A percentile compares a stretch with the other conserved stretches of the same genome.
Conservation (phyloP, 2,888 invertebrate species). For the Exephanes ischioxanthus region DNA sequence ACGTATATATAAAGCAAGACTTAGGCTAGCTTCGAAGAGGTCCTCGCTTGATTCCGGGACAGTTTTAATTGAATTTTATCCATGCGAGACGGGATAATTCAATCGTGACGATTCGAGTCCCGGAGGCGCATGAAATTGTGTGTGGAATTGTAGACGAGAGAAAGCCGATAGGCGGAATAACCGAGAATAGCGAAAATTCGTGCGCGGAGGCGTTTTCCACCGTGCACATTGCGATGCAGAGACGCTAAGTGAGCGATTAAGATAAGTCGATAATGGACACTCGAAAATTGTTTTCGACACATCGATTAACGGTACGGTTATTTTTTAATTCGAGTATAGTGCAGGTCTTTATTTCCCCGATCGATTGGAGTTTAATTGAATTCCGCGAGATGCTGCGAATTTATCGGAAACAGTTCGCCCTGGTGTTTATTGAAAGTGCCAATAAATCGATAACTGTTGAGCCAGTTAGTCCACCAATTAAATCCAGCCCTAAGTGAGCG, state of each 20-base stretch:
- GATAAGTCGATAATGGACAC: background rate
- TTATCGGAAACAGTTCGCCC: background rate
- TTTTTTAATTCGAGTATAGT: background rate
- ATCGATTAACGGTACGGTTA: background rate
- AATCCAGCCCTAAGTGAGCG: background rate
- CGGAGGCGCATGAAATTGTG: conserved; percentile 46
- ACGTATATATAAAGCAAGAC: conserved; percentile 40
- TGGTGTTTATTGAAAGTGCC: background rate
- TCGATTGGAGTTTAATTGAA: background rate
- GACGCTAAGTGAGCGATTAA: background rate
- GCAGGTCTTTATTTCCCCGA: background rate
- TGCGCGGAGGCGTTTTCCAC: background rate
- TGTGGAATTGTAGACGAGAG: conserved; percentile 32
- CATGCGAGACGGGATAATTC: conserved; percentile 59
- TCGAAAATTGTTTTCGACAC: conserved; percentile 1
- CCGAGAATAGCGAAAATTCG: conserved; percentile 12
- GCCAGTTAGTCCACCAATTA: background rate
- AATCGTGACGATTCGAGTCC: conserved; percentile 59
- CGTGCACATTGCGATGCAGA: background rate
- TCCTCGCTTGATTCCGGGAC: conserved; percentile 55
- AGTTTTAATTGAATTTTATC: conserved; percentile 66
- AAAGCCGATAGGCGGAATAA: conserved; percentile 13
- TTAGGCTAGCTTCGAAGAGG: conserved; percentile 17
- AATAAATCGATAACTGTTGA: background rate
- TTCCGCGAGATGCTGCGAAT: background rate